Percentiles rank a stretch among this genome's conserved stretches.
Evolutionary conservation across 2,797 vertebrate species (phyloP).

Genomic region (Novumbra hubbsi): DNA sequence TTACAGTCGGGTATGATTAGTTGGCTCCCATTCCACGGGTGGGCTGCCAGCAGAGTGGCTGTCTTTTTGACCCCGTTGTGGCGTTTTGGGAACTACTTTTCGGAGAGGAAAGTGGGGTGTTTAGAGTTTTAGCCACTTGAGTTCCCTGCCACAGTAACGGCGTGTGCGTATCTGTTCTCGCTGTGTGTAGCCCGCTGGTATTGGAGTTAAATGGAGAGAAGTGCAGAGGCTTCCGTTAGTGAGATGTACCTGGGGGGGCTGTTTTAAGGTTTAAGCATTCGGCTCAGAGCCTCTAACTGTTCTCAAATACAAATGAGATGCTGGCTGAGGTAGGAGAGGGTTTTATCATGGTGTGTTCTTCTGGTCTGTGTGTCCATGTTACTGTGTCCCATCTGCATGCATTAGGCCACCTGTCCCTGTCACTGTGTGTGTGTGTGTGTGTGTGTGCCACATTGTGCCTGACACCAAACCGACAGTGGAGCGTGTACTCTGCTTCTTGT

Average conservation of each 20-base stretch:
- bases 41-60: background rate
- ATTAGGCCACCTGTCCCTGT: constrained; percentile 42
- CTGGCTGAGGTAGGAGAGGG: background rate
- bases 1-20: constrained; percentile 24
- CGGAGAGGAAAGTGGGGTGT: background rate
- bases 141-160: background rate
- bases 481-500: constrained; percentile 29
- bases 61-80: constrained; percentile 21
- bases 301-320: constrained; percentile 5
- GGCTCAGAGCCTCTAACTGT: background rate
- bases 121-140: background rate
- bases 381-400: background rate
- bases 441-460: constrained; percentile 2
- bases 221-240: constrained; percentile 7
- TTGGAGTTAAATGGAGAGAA: background rate
- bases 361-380: background rate
- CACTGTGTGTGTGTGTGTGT: constrained; percentile 8
- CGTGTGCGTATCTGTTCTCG: background rate
- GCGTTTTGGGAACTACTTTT: constrained; percentile 18
- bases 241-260: background rate
- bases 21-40: background rate
- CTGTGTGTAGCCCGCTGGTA: background rate
- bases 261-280: background rate
- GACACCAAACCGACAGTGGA: constrained; percentile 12
- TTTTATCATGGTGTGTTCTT: background rate